Percentiles rank a stretch among this genome's conserved stretches.
phyloP scores from a whole-genome alignment of 2,888 invertebrate genomes.

The Thyatira batis region DNA sequence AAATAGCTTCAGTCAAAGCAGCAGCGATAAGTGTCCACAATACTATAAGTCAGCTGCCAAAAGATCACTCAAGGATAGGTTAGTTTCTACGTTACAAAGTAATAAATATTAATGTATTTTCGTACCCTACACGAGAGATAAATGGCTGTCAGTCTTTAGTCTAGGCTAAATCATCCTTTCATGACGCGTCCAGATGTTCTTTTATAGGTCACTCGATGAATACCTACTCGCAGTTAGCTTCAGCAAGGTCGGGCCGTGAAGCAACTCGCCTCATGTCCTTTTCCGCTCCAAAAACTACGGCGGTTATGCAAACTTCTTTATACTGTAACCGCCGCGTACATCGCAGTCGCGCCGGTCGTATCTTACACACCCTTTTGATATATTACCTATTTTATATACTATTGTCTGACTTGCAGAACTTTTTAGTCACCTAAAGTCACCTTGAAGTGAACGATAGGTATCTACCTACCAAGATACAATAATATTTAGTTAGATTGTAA shows the following conservation, averaged over 20 bases:
- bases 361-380: constrained; percentile 10
- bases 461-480: too few species aligned
- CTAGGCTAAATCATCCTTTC: constrained; percentile 12
- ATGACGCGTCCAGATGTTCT: constrained; percentile 26
- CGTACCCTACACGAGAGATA: not conserved
- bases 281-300: constrained; percentile 77
- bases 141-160: not conserved
- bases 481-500: too few species aligned
- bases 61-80: not conserved
- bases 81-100: not conserved
- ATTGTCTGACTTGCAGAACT: not conserved
- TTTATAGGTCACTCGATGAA: constrained; percentile 22
- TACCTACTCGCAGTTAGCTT: constrained; percentile 10
- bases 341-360: constrained; percentile 3
- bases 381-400: not conserved
- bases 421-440: not conserved
- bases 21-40: not conserved
- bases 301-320: constrained; percentile 67
- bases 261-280: constrained; percentile 66
- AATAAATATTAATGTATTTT: not conserved
- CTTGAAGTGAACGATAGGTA: too few species aligned
- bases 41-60: not conserved
- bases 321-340: constrained; percentile 7
- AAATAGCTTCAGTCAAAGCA: not conserved
- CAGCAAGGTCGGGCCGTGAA: constrained; percentile 66